phyloP scores from a whole-genome alignment of 2,888 invertebrate genomes.

The Sarcophaga variegata region DNA sequence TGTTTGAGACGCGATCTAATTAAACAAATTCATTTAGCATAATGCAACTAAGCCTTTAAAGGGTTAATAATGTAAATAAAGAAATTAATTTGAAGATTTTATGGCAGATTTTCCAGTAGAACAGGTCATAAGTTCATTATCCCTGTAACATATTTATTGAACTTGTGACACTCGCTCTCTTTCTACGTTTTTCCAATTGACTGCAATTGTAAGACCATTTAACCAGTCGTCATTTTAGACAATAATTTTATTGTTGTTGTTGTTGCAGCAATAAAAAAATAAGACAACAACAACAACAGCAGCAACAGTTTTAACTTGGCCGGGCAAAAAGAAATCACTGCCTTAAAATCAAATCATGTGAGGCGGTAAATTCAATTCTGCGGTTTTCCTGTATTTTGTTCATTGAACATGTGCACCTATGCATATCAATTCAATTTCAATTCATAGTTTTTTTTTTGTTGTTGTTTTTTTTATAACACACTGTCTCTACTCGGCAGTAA shows the following conservation, averaged over 20 bases:
- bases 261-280: not conserved
- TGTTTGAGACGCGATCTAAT: too few species aligned
- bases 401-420: constrained; percentile 81
- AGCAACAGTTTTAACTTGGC: not conserved
- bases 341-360: constrained; percentile 76
- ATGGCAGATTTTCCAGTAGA: not conserved
- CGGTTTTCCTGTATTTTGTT: constrained; percentile 80
- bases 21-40: too few species aligned
- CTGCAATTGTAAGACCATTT: constrained; percentile 53
- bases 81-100: too few species aligned
- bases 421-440: constrained; percentile 76
- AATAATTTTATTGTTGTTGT: too few species aligned
- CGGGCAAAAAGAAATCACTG: constrained; percentile 34
- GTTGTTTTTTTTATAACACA: constrained; percentile 28
- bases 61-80: too few species aligned
- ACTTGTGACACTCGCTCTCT: constrained; percentile 38
- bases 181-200: constrained; percentile 38
- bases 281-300: not conserved
- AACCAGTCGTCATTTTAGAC: constrained; percentile 35
- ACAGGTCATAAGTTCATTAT: constrained; percentile 45
- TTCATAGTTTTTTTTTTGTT: not conserved
- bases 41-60: too few species aligned
- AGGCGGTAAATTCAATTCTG: constrained; percentile 81
- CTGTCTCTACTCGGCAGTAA: too few species aligned
- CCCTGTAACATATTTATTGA: constrained; percentile 9